Evolutionary conservation across 2,113 vertebrate genomes (phyloP).

Genomic region (Gobiocypris rarus): DNA sequence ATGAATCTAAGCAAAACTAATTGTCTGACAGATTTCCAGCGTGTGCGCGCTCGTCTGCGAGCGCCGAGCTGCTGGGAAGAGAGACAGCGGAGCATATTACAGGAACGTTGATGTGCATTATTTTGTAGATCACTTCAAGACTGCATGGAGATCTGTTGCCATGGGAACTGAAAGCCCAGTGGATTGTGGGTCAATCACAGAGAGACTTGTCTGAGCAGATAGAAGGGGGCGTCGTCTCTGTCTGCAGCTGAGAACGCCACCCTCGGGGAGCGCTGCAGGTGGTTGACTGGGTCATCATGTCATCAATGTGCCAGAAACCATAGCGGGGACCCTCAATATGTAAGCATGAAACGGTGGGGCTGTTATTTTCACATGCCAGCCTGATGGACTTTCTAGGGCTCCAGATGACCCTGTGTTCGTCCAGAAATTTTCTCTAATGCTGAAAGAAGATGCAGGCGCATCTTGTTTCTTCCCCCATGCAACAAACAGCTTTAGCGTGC

Average conservation of each 20-base stretch:
- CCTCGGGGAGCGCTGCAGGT: conserved; percentile 55
- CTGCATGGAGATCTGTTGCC: conserved; percentile 59
- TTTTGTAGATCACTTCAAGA: conserved; percentile 60
- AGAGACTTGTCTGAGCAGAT: conserved; percentile 54
- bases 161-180: conserved; percentile 62
- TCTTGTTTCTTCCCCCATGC: conserved; percentile 36
- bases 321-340: conserved; percentile 34
- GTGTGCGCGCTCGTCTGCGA: conserved; percentile 16
- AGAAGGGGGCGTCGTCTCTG: conserved; percentile 47
- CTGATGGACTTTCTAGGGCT: conserved; percentile 26
- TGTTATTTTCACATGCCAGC: conserved; percentile 41
- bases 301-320: conserved; percentile 45
- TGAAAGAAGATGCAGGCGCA: conserved; percentile 42
- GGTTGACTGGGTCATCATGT: conserved; percentile 52
- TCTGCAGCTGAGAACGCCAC: conserved; percentile 51
- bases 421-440: conserved; percentile 15
- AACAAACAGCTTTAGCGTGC: conserved; percentile 45
- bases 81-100: conserved; percentile 36
- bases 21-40: conserved; percentile 59
- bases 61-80: conserved; percentile 48
- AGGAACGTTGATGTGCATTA: conserved; percentile 57
- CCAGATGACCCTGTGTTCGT: conserved; percentile 20
- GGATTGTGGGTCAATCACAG: conserved; percentile 63
- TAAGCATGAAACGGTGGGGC: conserved; percentile 34
- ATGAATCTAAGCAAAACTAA: conserved; percentile 59